phyloP scores from a whole-genome alignment of 2,113 vertebrate genomes.

The Clarias macrocephalus region DNA sequence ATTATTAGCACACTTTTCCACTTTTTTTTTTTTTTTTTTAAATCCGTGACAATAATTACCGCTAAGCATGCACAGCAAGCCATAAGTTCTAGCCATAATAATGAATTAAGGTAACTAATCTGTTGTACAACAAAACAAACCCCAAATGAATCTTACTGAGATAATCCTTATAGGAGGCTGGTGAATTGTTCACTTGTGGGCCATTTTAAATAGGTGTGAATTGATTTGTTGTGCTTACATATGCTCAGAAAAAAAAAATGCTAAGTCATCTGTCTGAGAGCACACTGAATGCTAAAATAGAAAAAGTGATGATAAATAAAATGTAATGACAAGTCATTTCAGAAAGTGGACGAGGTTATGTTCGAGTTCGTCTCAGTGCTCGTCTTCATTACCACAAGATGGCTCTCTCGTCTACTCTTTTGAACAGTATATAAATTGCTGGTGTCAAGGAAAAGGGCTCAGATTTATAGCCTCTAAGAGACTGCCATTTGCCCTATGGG shows the following conservation, averaged over 20 bases:
- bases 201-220: background rate
- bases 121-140: background rate
- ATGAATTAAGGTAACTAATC: background rate
- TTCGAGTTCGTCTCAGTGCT: background rate
- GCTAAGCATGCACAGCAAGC: background rate
- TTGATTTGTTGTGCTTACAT: background rate
- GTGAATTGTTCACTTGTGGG: no score
- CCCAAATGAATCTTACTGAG: background rate
- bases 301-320: slow-evolving; percentile 5
- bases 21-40: background rate
- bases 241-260: background rate
- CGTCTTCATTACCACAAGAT: slow-evolving; percentile 45
- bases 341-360: background rate
- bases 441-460: slow-evolving; percentile 20
- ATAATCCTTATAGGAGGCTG: no score
- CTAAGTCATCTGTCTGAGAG: background rate
- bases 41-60: background rate
- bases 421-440: slow-evolving; percentile 21
- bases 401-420: slow-evolving; percentile 34
- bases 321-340: slow-evolving; percentile 1
- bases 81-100: background rate
- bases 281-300: no score
- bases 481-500: slow-evolving; percentile 32
- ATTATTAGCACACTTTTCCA: background rate
- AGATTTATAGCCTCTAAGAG: slow-evolving; percentile 28